Evolutionary conservation across 2,888 invertebrate genomes (phyloP).

Genomic region (Deilephila elpenor): DNA sequence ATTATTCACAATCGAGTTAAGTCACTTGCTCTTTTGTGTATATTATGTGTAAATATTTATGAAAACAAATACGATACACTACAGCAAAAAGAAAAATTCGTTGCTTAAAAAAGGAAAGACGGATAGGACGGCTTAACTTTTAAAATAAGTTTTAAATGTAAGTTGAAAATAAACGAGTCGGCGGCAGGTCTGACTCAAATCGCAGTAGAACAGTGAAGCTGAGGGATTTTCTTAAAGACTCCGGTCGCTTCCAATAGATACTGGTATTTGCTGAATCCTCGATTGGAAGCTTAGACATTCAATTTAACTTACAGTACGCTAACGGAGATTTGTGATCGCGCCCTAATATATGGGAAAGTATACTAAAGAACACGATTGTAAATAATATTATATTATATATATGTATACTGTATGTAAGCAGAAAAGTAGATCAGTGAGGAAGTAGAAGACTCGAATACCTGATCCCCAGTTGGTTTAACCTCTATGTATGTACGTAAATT

Average conservation of each 20-base stretch:
- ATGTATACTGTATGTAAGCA: no score
- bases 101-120: neutral
- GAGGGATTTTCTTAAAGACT: constrained; percentile 71
- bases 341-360: constrained; percentile 37
- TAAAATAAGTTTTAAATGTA: constrained; percentile 26
- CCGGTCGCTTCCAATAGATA: constrained; percentile 69
- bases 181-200: constrained; percentile 23
- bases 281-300: constrained; percentile 75
- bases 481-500: no score
- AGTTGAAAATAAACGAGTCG: constrained; percentile 31
- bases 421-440: no score
- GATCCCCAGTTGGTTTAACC: no score
- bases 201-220: constrained; percentile 54
- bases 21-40: neutral
- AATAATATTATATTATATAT: no score
- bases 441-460: no score
- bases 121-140: neutral
- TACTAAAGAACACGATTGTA: neutral
- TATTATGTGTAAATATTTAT: no score
- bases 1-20: no score
- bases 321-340: constrained; percentile 68
- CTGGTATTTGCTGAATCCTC: constrained; percentile 75
- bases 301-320: constrained; percentile 74
- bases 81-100: neutral
- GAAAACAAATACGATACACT: neutral